These are phyloP conservation scores for Bombylius major DNA, from an alignment of 2,888 invertebrate genomes.

Conservation along the genomic window DNA sequence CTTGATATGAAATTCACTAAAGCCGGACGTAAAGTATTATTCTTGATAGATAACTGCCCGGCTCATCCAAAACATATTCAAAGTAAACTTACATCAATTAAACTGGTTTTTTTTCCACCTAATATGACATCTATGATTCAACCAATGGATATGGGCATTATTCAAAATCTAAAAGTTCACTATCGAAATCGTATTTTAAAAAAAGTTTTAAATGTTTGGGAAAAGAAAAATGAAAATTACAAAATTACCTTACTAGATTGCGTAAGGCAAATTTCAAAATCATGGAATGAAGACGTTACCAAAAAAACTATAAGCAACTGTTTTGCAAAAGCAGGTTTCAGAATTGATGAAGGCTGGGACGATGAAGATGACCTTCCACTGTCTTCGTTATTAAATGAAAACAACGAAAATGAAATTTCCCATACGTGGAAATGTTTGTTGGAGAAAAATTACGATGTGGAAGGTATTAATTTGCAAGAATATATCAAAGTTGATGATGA, in stretches of 20 bases:
- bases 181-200: neutral
- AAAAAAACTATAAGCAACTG: neutral
- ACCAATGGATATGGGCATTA: neutral
- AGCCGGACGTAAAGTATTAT: neutral
- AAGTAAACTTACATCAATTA: neutral
- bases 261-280: slow-evolving; percentile 1
- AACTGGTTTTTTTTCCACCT: neutral
- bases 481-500: no score
- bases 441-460: no score
- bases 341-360: no score
- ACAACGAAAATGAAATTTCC: no score
- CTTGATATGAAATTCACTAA: neutral
- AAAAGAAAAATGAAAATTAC: neutral
- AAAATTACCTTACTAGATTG: neutral
- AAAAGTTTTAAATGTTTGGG: slow-evolving; percentile 1
- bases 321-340: no score
- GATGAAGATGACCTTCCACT: no score
- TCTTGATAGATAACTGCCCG: neutral
- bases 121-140: neutral
- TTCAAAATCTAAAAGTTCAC: no score
- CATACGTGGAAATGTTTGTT: no score
- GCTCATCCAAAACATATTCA: neutral
- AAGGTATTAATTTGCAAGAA: no score
- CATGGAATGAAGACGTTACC: slow-evolving; percentile 1
- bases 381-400: no score